A percentile compares a stretch with the other conserved stretches of the same genome.
phyloP scores from a whole-genome alignment of 2,113 vertebrate species.

The Petrocephalus microphthalmus region DNA sequence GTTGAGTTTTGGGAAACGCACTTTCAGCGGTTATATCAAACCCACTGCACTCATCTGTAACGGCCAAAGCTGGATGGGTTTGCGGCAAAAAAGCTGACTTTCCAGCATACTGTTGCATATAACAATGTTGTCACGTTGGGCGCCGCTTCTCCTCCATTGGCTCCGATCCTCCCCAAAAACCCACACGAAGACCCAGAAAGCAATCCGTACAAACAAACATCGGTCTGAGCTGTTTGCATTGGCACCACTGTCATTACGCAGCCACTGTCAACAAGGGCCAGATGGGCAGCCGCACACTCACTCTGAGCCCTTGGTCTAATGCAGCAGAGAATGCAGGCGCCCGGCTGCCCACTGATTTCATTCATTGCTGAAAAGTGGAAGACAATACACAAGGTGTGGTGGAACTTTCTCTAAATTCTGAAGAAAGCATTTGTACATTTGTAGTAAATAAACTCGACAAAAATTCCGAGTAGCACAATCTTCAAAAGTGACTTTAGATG shows the following conservation, averaged over 20 bases:
- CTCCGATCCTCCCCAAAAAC: constrained; percentile 69
- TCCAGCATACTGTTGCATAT: background rate
- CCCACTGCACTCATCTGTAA: background rate
- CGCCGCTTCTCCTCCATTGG: constrained; percentile 58
- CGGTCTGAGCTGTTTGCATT: constrained; percentile 88
- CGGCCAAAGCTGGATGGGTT: background rate
- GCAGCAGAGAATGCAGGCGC: constrained; percentile 56
- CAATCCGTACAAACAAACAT: constrained; percentile 97
- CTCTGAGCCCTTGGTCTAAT: constrained; percentile 45
- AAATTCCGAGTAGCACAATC: background rate
- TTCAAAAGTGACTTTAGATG: background rate
- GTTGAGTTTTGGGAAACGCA: background rate
- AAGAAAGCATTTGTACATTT: background rate
- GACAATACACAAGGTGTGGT: background rate
- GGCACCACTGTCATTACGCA: constrained; percentile 74
- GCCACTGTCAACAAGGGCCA: constrained; percentile 85
- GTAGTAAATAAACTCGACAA: background rate
- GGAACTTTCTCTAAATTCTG: background rate
- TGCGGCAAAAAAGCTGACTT: background rate
- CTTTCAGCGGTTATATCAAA: background rate
- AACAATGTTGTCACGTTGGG: constrained; percentile 18
- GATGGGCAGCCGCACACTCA: constrained; percentile 66
- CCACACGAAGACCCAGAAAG: constrained; percentile 89
- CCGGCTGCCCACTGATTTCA: constrained; percentile 63
- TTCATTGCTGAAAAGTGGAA: constrained; percentile 18